Conservation (phyloP, 2,113 vertebrate species). For the Lipophrys pholis region DNA sequence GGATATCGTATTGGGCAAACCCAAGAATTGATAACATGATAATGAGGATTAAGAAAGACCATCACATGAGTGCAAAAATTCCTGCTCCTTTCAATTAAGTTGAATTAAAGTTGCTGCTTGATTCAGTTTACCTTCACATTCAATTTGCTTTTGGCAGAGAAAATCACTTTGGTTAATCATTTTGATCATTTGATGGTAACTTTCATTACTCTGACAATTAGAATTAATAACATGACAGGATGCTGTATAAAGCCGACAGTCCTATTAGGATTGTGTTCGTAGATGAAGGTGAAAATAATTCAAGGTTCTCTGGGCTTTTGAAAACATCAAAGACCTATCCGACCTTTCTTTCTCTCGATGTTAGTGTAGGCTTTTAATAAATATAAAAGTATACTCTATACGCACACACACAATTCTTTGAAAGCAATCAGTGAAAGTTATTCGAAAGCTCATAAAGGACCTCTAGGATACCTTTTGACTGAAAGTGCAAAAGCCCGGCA, state of each 20-base stretch:
- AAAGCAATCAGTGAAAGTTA: constrained; percentile 31
- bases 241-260: constrained; percentile 20
- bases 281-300: constrained; percentile 11
- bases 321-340: constrained; percentile 3
- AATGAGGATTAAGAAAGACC: constrained; percentile 25
- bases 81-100: constrained; percentile 32
- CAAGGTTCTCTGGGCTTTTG: background rate
- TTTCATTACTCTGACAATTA: constrained; percentile 36
- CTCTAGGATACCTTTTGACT: constrained; percentile 38
- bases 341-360: constrained; percentile 1
- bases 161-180: constrained; percentile 40
- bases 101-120: constrained; percentile 39
- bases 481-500: constrained; percentile 27
- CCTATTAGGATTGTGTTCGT: constrained; percentile 3
- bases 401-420: background rate
- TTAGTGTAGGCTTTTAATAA: background rate
- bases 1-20: constrained; percentile 13
- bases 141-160: constrained; percentile 41
- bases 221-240: constrained; percentile 19
- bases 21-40: background rate
- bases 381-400: background rate
- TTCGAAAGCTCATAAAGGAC: constrained; percentile 17
- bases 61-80: constrained; percentile 6
- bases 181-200: constrained; percentile 45
- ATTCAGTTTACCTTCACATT: constrained; percentile 42